Conservation (phyloP, 30 jellyfish, hydroid and myxozoan genomes). For the Hydra vulgaris region DNA sequence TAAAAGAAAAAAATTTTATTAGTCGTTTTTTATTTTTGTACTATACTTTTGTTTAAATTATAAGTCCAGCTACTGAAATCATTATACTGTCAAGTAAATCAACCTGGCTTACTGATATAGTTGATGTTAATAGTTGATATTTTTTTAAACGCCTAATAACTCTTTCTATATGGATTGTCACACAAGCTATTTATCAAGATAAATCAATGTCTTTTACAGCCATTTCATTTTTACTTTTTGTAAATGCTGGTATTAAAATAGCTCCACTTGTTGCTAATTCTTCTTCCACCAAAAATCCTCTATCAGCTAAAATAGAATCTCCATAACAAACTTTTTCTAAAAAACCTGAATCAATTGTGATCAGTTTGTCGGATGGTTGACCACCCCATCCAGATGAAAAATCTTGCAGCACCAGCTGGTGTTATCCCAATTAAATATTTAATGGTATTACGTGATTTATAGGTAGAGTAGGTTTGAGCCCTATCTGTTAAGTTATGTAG, state of each 20-base stretch:
- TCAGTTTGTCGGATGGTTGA: slow-evolving; percentile 42
- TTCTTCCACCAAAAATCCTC: slow-evolving; percentile 49
- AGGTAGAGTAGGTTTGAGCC: slow-evolving; percentile 33
- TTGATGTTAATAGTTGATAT: slow-evolving; percentile 32
- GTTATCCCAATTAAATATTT: slow-evolving; percentile 44
- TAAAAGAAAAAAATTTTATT: too few relatives aligned
- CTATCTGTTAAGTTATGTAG: slow-evolving; percentile 12
- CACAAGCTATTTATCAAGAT: slow-evolving; percentile 34
- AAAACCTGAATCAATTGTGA: slow-evolving; percentile 36
- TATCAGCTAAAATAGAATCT: slow-evolving; percentile 53
- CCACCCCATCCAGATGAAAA: slow-evolving; percentile 74
- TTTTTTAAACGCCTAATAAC: slow-evolving; percentile 45
- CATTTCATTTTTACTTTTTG: slow-evolving; percentile 52
- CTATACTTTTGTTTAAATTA: slow-evolving; percentile 35
- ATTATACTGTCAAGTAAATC: slow-evolving; percentile 38
- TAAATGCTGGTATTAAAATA: slow-evolving; percentile 39
- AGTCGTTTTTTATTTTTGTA: background rate
- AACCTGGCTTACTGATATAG: slow-evolving; percentile 39
- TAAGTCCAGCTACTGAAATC: slow-evolving; percentile 26
- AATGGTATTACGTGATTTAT: slow-evolving; percentile 37
- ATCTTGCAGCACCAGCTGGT: slow-evolving; percentile 62
- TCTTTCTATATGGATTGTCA: slow-evolving; percentile 55
- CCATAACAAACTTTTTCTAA: slow-evolving; percentile 28
- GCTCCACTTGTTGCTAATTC: slow-evolving; percentile 46
- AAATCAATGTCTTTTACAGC: slow-evolving; percentile 40